These are phyloP conservation scores for Eospalax fontanierii DNA, from an alignment of 2,797 vertebrate species.

Conservation along the genomic window DNA sequence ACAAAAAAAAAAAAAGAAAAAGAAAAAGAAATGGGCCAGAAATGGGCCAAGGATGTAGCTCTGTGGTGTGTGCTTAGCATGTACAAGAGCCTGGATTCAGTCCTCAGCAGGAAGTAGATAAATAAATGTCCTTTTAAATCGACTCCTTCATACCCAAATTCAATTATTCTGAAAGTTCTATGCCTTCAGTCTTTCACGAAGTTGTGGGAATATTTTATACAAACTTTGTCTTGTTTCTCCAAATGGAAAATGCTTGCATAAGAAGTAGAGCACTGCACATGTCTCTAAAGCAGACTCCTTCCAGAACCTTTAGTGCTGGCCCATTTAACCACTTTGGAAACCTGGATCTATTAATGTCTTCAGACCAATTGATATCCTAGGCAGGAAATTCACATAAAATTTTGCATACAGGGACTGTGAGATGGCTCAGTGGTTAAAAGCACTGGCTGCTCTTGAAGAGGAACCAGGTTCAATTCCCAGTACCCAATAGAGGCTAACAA, in stretches of 20 bases:
- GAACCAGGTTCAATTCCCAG: no score
- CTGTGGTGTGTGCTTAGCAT: background rate
- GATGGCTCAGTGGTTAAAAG: no score
- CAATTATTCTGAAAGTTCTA: background rate
- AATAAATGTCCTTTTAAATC: constrained; percentile 4
- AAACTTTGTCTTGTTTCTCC: background rate
- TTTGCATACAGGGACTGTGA: no score
- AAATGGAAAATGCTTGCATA: background rate
- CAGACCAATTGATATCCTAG: background rate
- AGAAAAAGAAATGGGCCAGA: background rate
- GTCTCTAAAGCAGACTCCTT: no score
- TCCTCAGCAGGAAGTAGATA: background rate
- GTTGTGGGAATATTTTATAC: background rate
- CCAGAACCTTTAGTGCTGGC: background rate
- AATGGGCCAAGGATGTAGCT: background rate
- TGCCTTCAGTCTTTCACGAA: background rate
- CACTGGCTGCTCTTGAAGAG: no score
- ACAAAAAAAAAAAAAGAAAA: no score
- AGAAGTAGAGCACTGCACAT: constrained; percentile 19
- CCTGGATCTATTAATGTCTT: background rate
- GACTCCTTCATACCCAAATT: background rate
- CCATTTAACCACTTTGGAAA: constrained; percentile 10
- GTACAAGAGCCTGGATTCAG: background rate
- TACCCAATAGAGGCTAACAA: no score
- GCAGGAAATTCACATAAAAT: background rate